These are phyloP conservation scores for Embidobia sp. DNA, from an alignment of 2,888 invertebrate genomes.

Conservation along the genomic window DNA sequence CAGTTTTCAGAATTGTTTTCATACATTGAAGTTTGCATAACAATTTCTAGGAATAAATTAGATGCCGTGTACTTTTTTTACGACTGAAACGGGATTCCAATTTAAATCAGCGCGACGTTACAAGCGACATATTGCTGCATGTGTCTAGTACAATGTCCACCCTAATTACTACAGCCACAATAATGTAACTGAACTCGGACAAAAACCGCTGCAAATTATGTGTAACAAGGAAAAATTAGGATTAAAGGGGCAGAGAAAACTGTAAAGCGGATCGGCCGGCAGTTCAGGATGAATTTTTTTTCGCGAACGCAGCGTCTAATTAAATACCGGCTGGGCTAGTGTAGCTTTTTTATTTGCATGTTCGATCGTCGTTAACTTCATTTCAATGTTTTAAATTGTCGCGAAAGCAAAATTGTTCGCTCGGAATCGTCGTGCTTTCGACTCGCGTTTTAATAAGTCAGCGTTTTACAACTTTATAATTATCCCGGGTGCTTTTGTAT, in stretches of 20 bases:
- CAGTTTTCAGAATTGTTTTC: too few species aligned
- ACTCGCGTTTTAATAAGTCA: conserved; percentile 33
- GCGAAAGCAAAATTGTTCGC: conserved; percentile 40
- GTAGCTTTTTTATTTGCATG: conserved; percentile 54
- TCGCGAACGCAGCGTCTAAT: conserved; percentile 68
- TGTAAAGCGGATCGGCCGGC: conserved; percentile 55
- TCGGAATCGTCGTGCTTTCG: conserved; percentile 23
- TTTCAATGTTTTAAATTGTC: conserved; percentile 43
- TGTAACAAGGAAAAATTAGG: conserved; percentile 35
- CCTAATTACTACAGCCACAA: conserved; percentile 72
- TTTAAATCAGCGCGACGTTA: conserved; percentile 2
- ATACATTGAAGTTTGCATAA: too few species aligned
- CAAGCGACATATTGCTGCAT: conserved; percentile 64
- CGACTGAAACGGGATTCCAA: neutral
- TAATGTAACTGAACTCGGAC: conserved; percentile 67
- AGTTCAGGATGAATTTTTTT: conserved; percentile 73
- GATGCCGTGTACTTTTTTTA: too few species aligned
- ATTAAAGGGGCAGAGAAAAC: conserved; percentile 35
- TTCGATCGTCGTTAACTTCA: conserved; percentile 45
- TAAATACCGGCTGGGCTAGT: conserved; percentile 70
- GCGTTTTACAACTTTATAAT: conserved; percentile 41
- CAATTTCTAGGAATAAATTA: too few species aligned
- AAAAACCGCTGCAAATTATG: conserved; percentile 75
- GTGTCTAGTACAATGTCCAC: conserved; percentile 58
- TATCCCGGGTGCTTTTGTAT: conserved; percentile 18